Evolutionary conservation across 1,140 invertebrate species (phyloP), one percentile per base, ranked within the genome.

Genomic region (Macrotrachela quadricornifera): DNA sequence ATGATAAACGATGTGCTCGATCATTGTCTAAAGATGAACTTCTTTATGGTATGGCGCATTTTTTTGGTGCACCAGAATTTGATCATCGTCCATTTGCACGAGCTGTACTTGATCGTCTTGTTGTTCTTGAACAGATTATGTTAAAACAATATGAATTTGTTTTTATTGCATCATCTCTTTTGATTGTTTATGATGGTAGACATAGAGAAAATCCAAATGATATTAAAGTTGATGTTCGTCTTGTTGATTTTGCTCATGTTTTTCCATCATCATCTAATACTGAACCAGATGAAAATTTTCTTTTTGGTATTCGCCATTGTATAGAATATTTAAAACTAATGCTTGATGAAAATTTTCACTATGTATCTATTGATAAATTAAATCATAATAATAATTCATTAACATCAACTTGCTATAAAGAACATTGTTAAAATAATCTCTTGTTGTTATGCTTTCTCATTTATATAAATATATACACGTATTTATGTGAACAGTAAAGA

Each of bases 211-310:
- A n/a, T n/a, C n/a, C n/a, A 30, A 30, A 30, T 30, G 21, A 30
- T 30, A 30, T 30, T 4, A 30, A 30, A 30, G 21, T 30, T 30
- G 21, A 30, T 15, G 51, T 53, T 11, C 37, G 51, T 14, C 46
- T 53, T 41, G 51, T 53, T n/a, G 51, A 53, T 42, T 53, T 53
- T 53, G 51, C 51, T 14, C 51, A 53, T 16, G 51, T 53, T 15
- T 53, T 53, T 48, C 51, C 51, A 13, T 40, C 51, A 16, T 42
- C 46, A 42, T 30, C 21, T 30, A 30, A 30, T 4, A 42, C 42
- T 16, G 14, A 36, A 16, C 37, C 41, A 15, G 51, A 53, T 48
- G 13, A 13, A 12, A 53, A 53, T 15, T 53, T 46, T 43, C 36
- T 53, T 12, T 47, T 18, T 38, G 51, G 51, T 30, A 10, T 53